Conservation (phyloP, 2,113 vertebrate genomes). For the Antechinus flavipes region DNA sequence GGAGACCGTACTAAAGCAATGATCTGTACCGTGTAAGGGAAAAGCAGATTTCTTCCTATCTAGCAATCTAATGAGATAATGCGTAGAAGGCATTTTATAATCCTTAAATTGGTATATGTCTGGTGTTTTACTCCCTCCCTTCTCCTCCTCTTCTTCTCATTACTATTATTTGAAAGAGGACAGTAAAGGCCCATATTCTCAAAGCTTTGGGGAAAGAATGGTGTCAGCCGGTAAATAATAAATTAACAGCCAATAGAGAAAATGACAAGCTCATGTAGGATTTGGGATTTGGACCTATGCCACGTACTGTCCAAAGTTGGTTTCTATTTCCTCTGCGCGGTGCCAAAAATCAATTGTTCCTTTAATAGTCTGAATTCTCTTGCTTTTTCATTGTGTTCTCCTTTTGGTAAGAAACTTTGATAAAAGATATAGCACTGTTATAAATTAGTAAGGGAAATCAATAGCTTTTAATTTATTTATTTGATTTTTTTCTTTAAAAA, state of each 20-base stretch:
- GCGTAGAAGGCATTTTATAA: neutral
- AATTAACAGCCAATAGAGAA: neutral
- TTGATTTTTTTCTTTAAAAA: conserved; percentile 73
- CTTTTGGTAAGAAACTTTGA: neutral
- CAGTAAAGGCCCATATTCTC: neutral
- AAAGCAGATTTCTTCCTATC: neutral
- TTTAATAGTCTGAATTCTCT: neutral
- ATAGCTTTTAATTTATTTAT: conserved; percentile 44
- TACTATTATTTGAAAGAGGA: neutral
- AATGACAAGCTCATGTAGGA: neutral
- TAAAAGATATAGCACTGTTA: neutral
- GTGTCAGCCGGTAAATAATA: neutral
- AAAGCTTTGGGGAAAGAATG: neutral
- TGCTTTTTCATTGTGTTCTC: neutral
- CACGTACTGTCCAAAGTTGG: neutral
- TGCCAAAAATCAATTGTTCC: neutral
- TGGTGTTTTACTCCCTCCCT: neutral
- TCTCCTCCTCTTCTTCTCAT: neutral
- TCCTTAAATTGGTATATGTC: neutral
- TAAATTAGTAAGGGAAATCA: neutral
- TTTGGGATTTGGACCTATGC: neutral
- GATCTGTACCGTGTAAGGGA: neutral
- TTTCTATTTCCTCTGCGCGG: neutral
- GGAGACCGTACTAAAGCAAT: neutral
- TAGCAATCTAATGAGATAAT: neutral